Conservation (phyloP, 2,888 invertebrate genomes). For the Taphrorychus bicolor region DNA sequence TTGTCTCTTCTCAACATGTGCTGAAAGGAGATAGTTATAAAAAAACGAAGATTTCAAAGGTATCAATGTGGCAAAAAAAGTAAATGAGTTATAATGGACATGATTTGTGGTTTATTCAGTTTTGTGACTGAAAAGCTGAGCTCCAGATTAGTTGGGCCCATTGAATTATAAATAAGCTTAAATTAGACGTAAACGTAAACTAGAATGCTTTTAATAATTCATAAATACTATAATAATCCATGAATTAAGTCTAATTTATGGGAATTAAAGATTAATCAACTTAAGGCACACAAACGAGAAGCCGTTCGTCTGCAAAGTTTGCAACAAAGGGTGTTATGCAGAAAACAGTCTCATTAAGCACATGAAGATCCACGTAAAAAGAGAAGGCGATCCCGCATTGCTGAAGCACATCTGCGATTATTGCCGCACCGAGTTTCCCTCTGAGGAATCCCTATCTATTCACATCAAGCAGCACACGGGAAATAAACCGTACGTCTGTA, state of each 20-base stretch:
- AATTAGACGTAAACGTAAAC: too few species aligned
- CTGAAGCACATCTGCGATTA: slow-evolving; percentile 61
- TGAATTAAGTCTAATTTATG: neutral
- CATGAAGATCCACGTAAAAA: slow-evolving; percentile 61
- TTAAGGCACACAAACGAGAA: slow-evolving; percentile 52
- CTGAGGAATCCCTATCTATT: slow-evolving; percentile 54
- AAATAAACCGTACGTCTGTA: slow-evolving; percentile 59
- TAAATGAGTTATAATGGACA: too few species aligned
- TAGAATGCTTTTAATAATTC: too few species aligned
- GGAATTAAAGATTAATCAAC: neutral
- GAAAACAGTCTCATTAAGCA: slow-evolving; percentile 60
- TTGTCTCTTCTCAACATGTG: too few species aligned
- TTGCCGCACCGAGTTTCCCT: slow-evolving; percentile 59
- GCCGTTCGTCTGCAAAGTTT: slow-evolving; percentile 60
- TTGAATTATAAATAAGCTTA: too few species aligned
- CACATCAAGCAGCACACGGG: slow-evolving; percentile 61
- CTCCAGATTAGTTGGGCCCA: too few species aligned
- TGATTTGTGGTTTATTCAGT: too few species aligned
- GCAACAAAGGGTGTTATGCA: slow-evolving; percentile 58
- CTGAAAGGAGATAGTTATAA: too few species aligned
- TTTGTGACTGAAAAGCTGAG: too few species aligned
- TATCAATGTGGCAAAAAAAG: too few species aligned
- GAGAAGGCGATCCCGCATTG: slow-evolving; percentile 59
- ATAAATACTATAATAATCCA: too few species aligned
- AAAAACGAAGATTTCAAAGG: too few species aligned